phyloP scores from a whole-genome alignment of 92 coral and sea anemone genomes.

The Actinostola sp. region DNA sequence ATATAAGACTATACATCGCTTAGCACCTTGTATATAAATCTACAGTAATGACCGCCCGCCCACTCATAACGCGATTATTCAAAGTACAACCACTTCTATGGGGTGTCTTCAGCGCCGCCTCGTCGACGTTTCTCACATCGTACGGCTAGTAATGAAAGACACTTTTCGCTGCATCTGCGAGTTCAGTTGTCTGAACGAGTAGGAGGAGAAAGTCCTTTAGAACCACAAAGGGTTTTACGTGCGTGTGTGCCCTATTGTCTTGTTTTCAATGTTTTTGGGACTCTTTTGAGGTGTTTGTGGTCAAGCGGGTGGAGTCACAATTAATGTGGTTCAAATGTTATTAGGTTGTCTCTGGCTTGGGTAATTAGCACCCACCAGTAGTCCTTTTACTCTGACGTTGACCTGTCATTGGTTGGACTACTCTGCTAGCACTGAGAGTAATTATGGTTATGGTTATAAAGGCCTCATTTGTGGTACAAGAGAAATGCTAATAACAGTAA shows the following conservation, averaged over 20 bases:
- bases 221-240: neutral
- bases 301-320: slow-evolving; percentile 6
- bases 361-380: slow-evolving; percentile 4
- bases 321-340: slow-evolving; percentile 7
- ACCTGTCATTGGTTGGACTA: too few relatives aligned
- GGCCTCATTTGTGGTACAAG: too few relatives aligned
- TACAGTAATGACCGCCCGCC: neutral
- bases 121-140: too few relatives aligned
- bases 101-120: too few relatives aligned
- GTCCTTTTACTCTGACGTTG: neutral
- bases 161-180: slow-evolving; percentile 3
- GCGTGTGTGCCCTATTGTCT: neutral
- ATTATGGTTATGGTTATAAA: too few relatives aligned
- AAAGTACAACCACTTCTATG: too few relatives aligned
- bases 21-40: too few relatives aligned
- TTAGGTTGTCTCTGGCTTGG: neutral
- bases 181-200: neutral
- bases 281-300: slow-evolving; percentile 18
- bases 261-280: neutral
- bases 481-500: too few relatives aligned
- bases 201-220: slow-evolving; percentile 14
- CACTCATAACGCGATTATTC: too few relatives aligned
- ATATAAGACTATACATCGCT: too few relatives aligned
- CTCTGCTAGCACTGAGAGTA: too few relatives aligned
- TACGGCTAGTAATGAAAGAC: neutral